phyloP scores from a whole-genome alignment of 1,140 invertebrate genomes.

The Micrasema longulum region DNA sequence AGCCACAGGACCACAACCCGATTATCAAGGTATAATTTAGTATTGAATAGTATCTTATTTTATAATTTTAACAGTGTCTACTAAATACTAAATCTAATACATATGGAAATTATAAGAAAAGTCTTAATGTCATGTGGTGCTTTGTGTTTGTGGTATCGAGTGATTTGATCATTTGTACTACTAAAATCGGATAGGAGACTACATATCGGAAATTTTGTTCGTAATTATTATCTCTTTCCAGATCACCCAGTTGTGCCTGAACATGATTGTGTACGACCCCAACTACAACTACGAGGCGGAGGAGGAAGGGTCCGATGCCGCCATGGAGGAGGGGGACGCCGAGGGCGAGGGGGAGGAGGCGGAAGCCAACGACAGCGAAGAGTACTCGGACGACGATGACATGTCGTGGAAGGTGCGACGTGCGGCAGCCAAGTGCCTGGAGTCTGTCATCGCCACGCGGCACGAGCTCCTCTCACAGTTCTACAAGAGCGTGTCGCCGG shows the following conservation, averaged over 20 bases:
- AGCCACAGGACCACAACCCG: too few species aligned
- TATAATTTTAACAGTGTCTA: too few species aligned
- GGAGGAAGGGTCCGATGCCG: conserved; percentile 70
- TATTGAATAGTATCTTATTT: too few species aligned
- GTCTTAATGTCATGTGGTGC: too few species aligned
- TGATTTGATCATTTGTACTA: too few species aligned
- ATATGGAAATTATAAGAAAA: too few species aligned
- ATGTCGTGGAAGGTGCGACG: conserved; percentile 98
- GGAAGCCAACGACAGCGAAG: conserved; percentile 85
- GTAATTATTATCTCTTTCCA: conserved; percentile 64
- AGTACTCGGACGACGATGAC: conserved; percentile 99
- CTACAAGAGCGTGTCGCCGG: conserved; percentile 90
- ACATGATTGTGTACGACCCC: conserved; percentile 97
- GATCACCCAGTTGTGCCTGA: conserved; percentile 91
- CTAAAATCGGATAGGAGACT: too few species aligned
- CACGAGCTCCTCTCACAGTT: conserved; percentile 88
- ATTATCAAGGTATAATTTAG: too few species aligned
- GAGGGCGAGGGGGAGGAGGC: conserved; percentile 76
- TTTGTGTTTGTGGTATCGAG: too few species aligned
- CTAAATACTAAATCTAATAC: too few species aligned
- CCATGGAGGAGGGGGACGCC: conserved; percentile 75
- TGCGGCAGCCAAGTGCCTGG: conserved; percentile 96
- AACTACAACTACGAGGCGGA: conserved; percentile 96
- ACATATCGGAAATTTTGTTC: too few species aligned
- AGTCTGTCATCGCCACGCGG: conserved; percentile 92